phyloP scores from a whole-genome alignment of 2,888 invertebrate genomes.

The Melieria picta region DNA sequence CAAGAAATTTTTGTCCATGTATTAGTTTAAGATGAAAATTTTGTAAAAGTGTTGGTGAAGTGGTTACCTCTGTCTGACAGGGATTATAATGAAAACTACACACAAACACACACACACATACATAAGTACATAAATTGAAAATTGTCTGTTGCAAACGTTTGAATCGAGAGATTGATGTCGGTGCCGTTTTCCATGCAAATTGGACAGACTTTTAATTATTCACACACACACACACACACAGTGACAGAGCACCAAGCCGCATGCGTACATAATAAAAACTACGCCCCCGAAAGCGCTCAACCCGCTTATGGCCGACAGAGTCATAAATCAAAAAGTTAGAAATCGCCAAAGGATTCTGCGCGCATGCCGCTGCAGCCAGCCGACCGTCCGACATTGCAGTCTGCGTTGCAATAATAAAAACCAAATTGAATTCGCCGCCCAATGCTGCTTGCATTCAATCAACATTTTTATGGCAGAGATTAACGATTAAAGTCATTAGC shows the following conservation, averaged over 20 bases:
- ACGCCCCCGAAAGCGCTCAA: background rate
- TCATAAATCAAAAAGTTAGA: slow-evolving; percentile 25
- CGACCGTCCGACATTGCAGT: background rate
- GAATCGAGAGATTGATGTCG: no score
- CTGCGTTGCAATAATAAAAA: slow-evolving; percentile 16
- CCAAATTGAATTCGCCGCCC: slow-evolving; percentile 30
- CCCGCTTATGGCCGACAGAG: background rate
- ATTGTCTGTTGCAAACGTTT: no score
- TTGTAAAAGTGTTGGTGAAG: no score
- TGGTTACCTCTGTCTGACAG: no score
- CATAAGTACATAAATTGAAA: background rate
- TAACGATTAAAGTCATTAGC: slow-evolving; percentile 63
- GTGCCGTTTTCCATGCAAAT: background rate
- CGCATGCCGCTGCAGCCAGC: background rate
- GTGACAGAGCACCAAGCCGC: background rate
- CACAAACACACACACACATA: slow-evolving; percentile 8
- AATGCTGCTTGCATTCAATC: slow-evolving; percentile 51
- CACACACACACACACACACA: background rate
- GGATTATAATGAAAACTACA: background rate
- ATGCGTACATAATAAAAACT: slow-evolving; percentile 8
- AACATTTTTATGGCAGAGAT: slow-evolving; percentile 61
- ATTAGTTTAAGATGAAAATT: no score
- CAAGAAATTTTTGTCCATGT: no score
- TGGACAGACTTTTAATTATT: background rate
- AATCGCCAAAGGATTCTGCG: slow-evolving; percentile 26